Evolutionary conservation across 1,140 invertebrate species (phyloP), one percentile per base, ranked within the genome.

Genomic region (Lycorma delicatula): DNA sequence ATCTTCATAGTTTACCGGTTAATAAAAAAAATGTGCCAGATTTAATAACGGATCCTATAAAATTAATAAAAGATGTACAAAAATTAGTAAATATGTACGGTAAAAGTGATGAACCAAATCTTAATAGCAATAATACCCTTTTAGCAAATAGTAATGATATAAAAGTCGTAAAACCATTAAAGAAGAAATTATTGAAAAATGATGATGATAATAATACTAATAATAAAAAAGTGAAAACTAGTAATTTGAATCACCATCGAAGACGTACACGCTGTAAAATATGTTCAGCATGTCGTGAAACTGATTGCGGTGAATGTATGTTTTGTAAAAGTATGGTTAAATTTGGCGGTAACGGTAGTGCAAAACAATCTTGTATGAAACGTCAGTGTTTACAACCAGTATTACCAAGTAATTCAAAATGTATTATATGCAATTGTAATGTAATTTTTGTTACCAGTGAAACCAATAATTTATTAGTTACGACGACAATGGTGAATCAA

Each of bases 281-380:
- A 63, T 97, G 94, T 72, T 91, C 93, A 64, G 90, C 92, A 0
- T 97, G 94, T 70, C 84, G 89, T 52, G 79, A 93, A 31, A 83
- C 85, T 13, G 93, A 97, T 69, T 97, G 94, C 70, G 87, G 91
- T 7, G 90, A 95, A 65, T 97, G 94, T 71, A 86, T 85, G 58
- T 96, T 93, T 70, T 97, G 94, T 73, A 86, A 91, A 70, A 93
- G 97, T 70, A 97, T 97, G 93, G 89, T 93, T 9, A 97, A 97
- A 74, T 97, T 94, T 70, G 94, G 93, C 1, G 94, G 93, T 0
- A 84, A 86, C 3, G 94, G 93, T 0, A 76, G 89, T 36, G 92
- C 93, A 56, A 97, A 97, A 71, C 92, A 96, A 72, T 93, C 91
- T 0, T 98, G 95, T 70, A 82, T 93, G 62, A 93, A 91, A 82